phyloP scores from a whole-genome alignment of 2,888 invertebrate genomes.

The Aphidius colemani region DNA sequence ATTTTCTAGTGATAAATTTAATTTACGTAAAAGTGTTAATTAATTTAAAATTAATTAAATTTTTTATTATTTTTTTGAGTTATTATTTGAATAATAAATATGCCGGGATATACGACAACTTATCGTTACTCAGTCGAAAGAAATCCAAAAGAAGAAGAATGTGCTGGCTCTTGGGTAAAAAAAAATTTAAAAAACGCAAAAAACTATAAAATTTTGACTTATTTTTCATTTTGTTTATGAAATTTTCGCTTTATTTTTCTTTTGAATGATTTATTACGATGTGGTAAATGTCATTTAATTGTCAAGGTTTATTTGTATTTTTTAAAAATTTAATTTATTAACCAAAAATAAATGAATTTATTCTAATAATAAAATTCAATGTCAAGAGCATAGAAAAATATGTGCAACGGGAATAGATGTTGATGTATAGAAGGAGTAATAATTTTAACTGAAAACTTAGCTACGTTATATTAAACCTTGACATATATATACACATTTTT shows the following conservation, averaged over 20 bases:
- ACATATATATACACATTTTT: conserved; percentile 23
- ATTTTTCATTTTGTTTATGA: neutral
- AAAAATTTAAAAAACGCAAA: neutral
- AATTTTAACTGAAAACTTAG: conserved; percentile 31
- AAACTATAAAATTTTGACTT: neutral
- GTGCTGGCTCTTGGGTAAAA: conserved; percentile 66
- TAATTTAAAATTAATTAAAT: neutral
- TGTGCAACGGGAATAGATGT: conserved; percentile 27
- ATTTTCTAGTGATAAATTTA: neutral
- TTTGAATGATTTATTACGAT: neutral
- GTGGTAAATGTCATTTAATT: too few species aligned
- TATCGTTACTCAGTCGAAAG: conserved; percentile 49
- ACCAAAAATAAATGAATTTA: neutral
- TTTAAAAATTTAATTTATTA: too few species aligned
- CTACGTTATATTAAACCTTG: conserved; percentile 31
- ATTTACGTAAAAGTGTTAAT: too few species aligned
- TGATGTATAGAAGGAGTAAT: too few species aligned
- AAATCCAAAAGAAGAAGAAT: conserved; percentile 63
- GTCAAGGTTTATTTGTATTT: neutral
- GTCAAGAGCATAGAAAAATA: conserved; percentile 23
- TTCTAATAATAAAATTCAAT: conserved; percentile 19
- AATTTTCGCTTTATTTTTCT: neutral
- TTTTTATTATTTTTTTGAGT: conserved; percentile 20
- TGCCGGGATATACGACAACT: conserved; percentile 52
- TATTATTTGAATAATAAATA: conserved; percentile 32